Evolutionary conservation across 92 coral and sea anemone species (phyloP).

Genomic region (Ricordea florida): DNA sequence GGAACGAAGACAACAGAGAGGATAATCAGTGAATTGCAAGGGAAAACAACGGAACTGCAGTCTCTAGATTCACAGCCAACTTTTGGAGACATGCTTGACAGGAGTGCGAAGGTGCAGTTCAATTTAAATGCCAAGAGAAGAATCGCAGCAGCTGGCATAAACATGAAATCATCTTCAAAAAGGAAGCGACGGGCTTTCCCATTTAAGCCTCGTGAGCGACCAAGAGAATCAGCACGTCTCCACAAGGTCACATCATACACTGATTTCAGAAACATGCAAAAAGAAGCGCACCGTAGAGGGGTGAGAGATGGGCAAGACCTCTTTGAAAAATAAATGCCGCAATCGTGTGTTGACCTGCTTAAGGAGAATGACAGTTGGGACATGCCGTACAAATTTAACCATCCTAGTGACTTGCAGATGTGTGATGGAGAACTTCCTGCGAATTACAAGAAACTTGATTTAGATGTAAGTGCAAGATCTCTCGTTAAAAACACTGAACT

Average conservation of each 20-base stretch:
- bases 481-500: background rate
- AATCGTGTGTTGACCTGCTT: conserved; percentile 23
- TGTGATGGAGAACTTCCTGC: conserved; percentile 9
- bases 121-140: conserved; percentile 47
- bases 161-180: conserved; percentile 37
- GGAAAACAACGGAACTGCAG: conserved; percentile 57
- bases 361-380: conserved; percentile 29
- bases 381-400: conserved; percentile 23
- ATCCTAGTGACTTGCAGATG: conserved; percentile 25
- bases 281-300: conserved; percentile 29
- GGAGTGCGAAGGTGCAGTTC: conserved; percentile 43
- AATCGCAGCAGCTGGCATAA: conserved; percentile 40
- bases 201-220: background rate
- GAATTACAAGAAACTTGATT: conserved; percentile 29
- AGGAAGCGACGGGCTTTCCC: conserved; percentile 31
- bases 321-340: conserved; percentile 48
- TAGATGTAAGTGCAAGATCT: conserved; percentile 17
- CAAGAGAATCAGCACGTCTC: background rate
- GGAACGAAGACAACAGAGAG: conserved; percentile 56
- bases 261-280: conserved; percentile 33
- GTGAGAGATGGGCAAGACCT: conserved; percentile 47
- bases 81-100: conserved; percentile 56
- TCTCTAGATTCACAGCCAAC: conserved; percentile 60
- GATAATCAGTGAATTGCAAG: conserved; percentile 49
- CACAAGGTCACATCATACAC: conserved; percentile 19